Base-by-base conservation (phyloP, 2,888 invertebrate genomes). In the Helicoverpa assulta region DNA sequence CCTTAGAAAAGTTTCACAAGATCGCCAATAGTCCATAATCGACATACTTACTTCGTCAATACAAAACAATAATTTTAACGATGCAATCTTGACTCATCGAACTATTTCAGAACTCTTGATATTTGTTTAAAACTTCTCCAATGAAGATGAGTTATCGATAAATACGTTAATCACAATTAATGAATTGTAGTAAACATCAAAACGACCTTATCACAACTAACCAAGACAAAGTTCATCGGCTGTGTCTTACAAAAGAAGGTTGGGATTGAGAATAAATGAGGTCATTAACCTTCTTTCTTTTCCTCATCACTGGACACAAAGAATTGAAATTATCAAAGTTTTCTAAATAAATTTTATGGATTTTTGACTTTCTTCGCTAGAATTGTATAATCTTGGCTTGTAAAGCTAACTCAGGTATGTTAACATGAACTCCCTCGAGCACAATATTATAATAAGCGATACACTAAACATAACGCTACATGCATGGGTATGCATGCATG, bases 361-460 rank as follows among this genome's bases (percentile, higher is more conserved):
- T 16, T 47, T 47, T 47, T n/a, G 47, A 47, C 16, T 47, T n/a
- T 5, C 0, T n/a, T 47, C 4, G 5, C 47, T 47, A 47, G 16
- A 8, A 50, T 50, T 50, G 7, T 50, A 18, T 50, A 16, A 47
- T 47, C 47, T 47, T 47, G 40, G 18, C 50, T 18, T 50, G 50
- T 18, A 50, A 50, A 50, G 18, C 51, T 19, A 29, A 51, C 18
- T 51, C 16, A 12, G 59, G 43, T 52, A 33, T 63, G 47, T 21
- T 2, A 61, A 56, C 68, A 40, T 16, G 10, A 14, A 58, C 62
- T 51, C 37, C 56, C 29, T 19, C 55, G 21, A 2, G 55, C 47
- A 52, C 53, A 64, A 56, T 37, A 63, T 74, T 76, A 61, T 70
- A 75, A 70, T 57, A 76, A 75, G 60, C 59, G 37, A 52, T 58